Conservation (phyloP, 1,140 invertebrate genomes). For the Diprion similis region DNA sequence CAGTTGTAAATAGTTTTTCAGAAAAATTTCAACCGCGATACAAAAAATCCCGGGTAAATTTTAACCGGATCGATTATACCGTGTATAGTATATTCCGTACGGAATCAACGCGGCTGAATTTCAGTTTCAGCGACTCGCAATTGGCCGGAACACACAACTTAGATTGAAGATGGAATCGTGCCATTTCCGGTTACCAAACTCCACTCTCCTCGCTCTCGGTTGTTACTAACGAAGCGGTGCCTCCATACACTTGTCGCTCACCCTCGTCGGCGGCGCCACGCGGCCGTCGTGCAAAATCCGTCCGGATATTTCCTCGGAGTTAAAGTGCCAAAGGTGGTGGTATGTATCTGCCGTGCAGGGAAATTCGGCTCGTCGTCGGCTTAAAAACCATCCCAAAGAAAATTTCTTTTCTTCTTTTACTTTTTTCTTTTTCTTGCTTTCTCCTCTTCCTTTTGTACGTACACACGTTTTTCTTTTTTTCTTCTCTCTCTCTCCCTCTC, state of each 20-base stretch:
- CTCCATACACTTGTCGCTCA: background rate
- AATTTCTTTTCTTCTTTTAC: background rate
- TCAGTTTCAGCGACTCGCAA: no score
- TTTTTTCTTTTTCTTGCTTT: background rate
- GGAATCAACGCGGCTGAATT: no score
- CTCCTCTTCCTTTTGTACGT: background rate
- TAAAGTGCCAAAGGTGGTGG: background rate
- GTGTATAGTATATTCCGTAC: no score
- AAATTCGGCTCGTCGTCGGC: background rate
- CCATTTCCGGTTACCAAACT: conserved; percentile 5
- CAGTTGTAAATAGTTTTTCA: no score
- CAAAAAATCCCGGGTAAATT: no score
- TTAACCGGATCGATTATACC: no score
- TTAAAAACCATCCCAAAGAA: background rate
- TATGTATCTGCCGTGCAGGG: background rate
- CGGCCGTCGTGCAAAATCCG: background rate
- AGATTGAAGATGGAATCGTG: background rate
- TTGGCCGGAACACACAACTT: background rate
- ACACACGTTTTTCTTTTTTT: no score
- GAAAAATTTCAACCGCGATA: no score
- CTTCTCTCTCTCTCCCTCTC: no score
- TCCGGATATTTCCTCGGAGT: background rate
- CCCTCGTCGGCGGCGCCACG: background rate
- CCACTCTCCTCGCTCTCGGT: background rate
- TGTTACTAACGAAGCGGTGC: conserved; percentile 2